A percentile compares a stretch with the other conserved stretches of the same genome.
phyloP scores from a whole-genome alignment of 2,888 invertebrate species.

The Drosophila borealis region DNA sequence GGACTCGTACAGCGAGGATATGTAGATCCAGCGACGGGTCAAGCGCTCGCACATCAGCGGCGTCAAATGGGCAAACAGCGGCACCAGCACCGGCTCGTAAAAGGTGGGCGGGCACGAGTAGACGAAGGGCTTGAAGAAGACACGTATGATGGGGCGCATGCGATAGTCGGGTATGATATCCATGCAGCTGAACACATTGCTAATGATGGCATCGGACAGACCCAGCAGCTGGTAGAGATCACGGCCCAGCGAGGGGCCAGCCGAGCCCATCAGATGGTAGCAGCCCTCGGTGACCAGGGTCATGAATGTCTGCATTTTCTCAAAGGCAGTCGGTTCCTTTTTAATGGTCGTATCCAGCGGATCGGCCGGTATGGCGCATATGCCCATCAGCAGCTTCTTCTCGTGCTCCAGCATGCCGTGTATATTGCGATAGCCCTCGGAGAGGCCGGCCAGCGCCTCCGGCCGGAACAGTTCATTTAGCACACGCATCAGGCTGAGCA shows the following conservation, averaged over 20 bases:
- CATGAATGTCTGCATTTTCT: slow-evolving; percentile 94
- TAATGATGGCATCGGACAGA: slow-evolving; percentile 90
- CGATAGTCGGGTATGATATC: slow-evolving; percentile 93
- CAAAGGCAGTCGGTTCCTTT: slow-evolving; percentile 87
- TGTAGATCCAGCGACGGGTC: slow-evolving; percentile 92
- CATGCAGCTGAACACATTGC: slow-evolving; percentile 86
- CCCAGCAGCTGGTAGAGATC: slow-evolving; percentile 93
- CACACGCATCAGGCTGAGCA: slow-evolving; percentile 91
- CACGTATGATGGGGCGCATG: slow-evolving; percentile 92
- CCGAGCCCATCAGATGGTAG: slow-evolving; percentile 91
- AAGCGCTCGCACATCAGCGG: slow-evolving; percentile 91
- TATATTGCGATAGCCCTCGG: slow-evolving; percentile 87
- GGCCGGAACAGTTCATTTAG: slow-evolving; percentile 93
- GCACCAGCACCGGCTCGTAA: slow-evolving; percentile 91
- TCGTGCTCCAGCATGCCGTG: slow-evolving; percentile 91
- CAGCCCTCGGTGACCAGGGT: slow-evolving; percentile 92
- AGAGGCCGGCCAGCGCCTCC: slow-evolving; percentile 87
- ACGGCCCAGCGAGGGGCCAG: slow-evolving; percentile 92
- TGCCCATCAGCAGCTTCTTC: slow-evolving; percentile 90
- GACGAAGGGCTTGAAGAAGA: slow-evolving; percentile 94
- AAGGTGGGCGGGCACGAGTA: slow-evolving; percentile 94
- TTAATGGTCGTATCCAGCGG: slow-evolving; percentile 85
- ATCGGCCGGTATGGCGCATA: slow-evolving; percentile 85
- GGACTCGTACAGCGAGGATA: slow-evolving; percentile 90
- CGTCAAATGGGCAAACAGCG: slow-evolving; percentile 91